Base-by-base conservation (phyloP, 2,797 vertebrate genomes). In the Rhynchotus rufescens region DNA sequence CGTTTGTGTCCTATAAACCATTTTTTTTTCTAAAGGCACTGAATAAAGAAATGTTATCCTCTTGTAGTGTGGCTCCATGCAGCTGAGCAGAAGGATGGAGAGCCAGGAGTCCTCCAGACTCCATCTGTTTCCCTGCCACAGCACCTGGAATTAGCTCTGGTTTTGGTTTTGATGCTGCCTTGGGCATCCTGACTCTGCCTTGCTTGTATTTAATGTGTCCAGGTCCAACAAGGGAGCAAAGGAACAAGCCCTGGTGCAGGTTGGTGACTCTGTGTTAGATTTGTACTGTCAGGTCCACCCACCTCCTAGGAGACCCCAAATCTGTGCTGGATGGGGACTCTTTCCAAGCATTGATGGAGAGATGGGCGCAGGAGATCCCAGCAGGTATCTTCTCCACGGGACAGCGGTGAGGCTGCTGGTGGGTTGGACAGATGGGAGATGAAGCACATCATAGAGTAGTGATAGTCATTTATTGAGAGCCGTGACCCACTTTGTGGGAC, bases 11-110 rank as follows among this genome's bases (percentile, higher is more conserved):
- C 97, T 98, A 97, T 97, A 98, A 95, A 97, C 95, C 93, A 96
- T 25, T 40, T 40, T 25, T 49, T 98, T 98, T 98, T 97, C 97
- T 97, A 97, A 97, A 98, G 97, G 98, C 98, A 99, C 98, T 98
- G 98, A 99, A 98, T 98, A 98, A 99, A 98, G 96, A 95, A 96
- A 95, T 16, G 36, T 91, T 95, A 93, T 93, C 81, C 85, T 97
- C 95, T 95, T 94, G 86, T 95, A 95, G 59, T 65, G 80, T 51
- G 80, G 78, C 64, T 94, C 74, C 0, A 4, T 15, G 10, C 8
- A 45, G 75, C 75, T 77, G 60, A 52, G 60, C 17, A 42, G 47
- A 1, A 8, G 40, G 36, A 52, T 20, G 51, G 75, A 36, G 42
- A 74, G 9, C 19, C 3, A 1, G n/a, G 36, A 82, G 51, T 36